Evolutionary conservation across 2,888 invertebrate genomes (phyloP), one percentile per base, ranked within the genome.

Genomic region (Hyposoter dolosus): DNA sequence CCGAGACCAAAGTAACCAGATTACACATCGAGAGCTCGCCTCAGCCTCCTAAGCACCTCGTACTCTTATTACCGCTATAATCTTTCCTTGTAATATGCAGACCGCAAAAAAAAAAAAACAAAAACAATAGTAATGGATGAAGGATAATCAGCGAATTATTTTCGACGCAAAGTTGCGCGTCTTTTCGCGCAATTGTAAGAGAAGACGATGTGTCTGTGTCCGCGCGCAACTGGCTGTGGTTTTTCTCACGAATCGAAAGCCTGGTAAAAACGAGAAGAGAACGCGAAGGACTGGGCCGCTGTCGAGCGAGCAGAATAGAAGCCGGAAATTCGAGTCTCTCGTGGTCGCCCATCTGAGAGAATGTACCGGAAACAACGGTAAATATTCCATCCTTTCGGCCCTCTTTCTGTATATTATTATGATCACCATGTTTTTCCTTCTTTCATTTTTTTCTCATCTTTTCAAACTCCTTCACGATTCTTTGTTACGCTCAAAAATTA

Each of bases 351-450:
- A 45, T 28, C 75, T 53, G 75, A 63, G 75, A 47, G 65, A 65
- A 65, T 50, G 75, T 75, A 63, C 63, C 79, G 79, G 71, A 85
- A 75, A 74, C 79, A 83, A 79, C 83, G 75, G 85, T 81, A 81
- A 75, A 76, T 69, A 40, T 83, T 81, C 79, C 74, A 60, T 68
- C 53, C 56, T 47, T 66, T 63, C 53, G 63, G 32, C 28, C 43
- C 28, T 43, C 53, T 75, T 81, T 83, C 60, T 60, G 15, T 28
- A 28, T n/a, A n/a, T n/a, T n/a, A n/a, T 83, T 74, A 45, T 56
- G 66, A n/a, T 66, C 43, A 17, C 66, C 40, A 40, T 40, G 40
- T 83, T 68, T 75, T 53, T 65, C 69, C 69, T 81, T 50, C 75
- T 40, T 82, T 28, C 32, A 32, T 68, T 74, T 53, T 50, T 17